Percentiles rank a stretch among this genome's conserved stretches.
Evolutionary conservation across 92 coral and sea anemone genomes (phyloP).

Genomic region (Hydrozoanthus gracilis): DNA sequence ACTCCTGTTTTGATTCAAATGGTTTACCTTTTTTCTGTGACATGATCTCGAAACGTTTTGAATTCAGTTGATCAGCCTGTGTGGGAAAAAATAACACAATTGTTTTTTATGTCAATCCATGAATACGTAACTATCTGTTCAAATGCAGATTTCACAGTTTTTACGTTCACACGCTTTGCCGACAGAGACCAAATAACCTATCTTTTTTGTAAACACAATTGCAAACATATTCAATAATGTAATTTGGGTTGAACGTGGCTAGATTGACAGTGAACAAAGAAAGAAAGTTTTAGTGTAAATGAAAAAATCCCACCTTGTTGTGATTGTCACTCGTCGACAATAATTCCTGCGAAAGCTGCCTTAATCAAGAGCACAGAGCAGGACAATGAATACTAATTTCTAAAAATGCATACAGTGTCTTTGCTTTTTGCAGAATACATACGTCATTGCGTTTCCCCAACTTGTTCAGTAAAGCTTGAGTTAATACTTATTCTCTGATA

Average conservation of each 20-base stretch:
- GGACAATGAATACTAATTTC: neutral
- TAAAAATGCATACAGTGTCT: neutral
- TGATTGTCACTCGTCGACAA: neutral
- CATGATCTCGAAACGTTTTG: neutral
- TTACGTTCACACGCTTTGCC: conserved; percentile 32
- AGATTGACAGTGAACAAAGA: conserved; percentile 8
- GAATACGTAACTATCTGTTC: conserved; percentile 13
- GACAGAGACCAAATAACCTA: conserved; percentile 37
- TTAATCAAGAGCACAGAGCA: neutral
- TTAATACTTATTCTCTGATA: neutral
- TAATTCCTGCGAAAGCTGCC: neutral
- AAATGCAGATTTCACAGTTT: conserved; percentile 33
- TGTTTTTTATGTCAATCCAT: conserved; percentile 9
- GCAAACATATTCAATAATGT: conserved; percentile 28
- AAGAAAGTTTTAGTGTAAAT: conserved; percentile 1
- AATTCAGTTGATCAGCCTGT: neutral
- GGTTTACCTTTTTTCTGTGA: neutral
- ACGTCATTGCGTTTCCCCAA: neutral
- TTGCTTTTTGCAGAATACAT: neutral
- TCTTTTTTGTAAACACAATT: conserved; percentile 33
- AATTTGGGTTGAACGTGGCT: conserved; percentile 23
- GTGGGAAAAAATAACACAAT: neutral
- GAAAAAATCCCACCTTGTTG: conserved; percentile 5
- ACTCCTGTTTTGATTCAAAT: neutral
- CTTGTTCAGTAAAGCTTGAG: neutral